Base-by-base conservation (phyloP, 35 echinoderm and acorn worm species). In the Apostichopus californicus region DNA sequence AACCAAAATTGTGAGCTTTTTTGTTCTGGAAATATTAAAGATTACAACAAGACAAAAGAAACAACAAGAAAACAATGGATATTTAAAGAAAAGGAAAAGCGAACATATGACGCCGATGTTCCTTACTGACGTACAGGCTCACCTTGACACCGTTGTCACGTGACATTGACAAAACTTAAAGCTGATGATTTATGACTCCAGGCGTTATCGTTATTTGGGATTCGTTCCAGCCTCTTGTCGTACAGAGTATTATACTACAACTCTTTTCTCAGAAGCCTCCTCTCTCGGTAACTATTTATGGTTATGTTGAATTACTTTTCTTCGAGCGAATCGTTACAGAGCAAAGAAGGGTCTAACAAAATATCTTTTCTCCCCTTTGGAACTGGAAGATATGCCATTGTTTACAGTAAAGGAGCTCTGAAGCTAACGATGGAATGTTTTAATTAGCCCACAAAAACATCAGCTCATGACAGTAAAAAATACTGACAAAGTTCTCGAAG, bases 361-460 rank as follows among this genome's bases (percentile, higher is more conserved):
- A 61, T 4, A 61, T 61, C 58, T 8, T 7, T 14, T 75, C 15
- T n/a, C 71, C 71, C 13, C 13, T 18, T 18, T 75, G 71, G 17
- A 75, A 13, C 6, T 46, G 34, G 71, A 85, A 85, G 81, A 59
- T 85, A 85, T 85, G 81, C 6, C 9, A 20, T 17, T 85, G 81
- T 85, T 85, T 85, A 85, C 81, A 85, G 81, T 59, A 60, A 56
- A 5, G 54, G 81, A 85, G 13, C 81, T 85, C 8, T 22, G 71
- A 75, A 9, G 81, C 81, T 85, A 85, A 58, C 54, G 17, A 58
- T 59, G 81, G 81, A 85, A 85, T 85, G 81, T 60, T 85, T 23
- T 85, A 85, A 60, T 85, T 85, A 85, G 56, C 81, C 57, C 81
- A 59, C 55, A 85, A 55, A 55, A 20, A 85, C 55, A 85, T 85